phyloP scores from a whole-genome alignment of 2,113 vertebrate genomes.

The Triplophysa rosa region DNA sequence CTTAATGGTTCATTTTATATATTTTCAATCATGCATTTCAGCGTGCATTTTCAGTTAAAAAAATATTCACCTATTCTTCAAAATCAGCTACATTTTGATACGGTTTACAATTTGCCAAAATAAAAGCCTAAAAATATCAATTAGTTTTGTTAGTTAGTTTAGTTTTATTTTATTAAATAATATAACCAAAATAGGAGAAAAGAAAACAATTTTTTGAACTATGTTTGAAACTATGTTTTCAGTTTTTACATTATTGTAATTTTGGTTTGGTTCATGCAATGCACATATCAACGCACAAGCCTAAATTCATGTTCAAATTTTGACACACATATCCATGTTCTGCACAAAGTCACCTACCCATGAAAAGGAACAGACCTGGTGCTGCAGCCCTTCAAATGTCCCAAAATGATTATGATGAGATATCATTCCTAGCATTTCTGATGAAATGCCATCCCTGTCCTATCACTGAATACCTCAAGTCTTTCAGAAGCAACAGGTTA shows the following conservation, averaged over 20 bases:
- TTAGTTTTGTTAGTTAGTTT: not conserved
- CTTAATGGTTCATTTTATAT: no score
- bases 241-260: not conserved
- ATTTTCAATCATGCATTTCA: no score
- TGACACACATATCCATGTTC: not conserved
- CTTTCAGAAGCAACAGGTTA: slow-evolving; percentile 47
- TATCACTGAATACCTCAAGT: slow-evolving; percentile 36
- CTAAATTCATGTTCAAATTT: not conserved
- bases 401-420: slow-evolving; percentile 19
- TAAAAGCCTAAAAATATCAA: not conserved
- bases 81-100: no score
- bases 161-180: no score
- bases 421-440: not conserved
- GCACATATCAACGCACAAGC: no score
- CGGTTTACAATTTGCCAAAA: no score
- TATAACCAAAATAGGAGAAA: no score
- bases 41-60: no score
- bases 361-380: not conserved
- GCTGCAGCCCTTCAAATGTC: slow-evolving; percentile 25
- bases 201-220: not conserved
- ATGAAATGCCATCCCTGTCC: slow-evolving; percentile 29
- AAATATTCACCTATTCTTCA: no score
- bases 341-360: slow-evolving; percentile 8
- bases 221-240: no score
- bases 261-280: not conserved